These are phyloP conservation scores for Ctenomys sociabilis DNA, from an alignment of 2,113 vertebrate genomes.

Conservation along the genomic window DNA sequence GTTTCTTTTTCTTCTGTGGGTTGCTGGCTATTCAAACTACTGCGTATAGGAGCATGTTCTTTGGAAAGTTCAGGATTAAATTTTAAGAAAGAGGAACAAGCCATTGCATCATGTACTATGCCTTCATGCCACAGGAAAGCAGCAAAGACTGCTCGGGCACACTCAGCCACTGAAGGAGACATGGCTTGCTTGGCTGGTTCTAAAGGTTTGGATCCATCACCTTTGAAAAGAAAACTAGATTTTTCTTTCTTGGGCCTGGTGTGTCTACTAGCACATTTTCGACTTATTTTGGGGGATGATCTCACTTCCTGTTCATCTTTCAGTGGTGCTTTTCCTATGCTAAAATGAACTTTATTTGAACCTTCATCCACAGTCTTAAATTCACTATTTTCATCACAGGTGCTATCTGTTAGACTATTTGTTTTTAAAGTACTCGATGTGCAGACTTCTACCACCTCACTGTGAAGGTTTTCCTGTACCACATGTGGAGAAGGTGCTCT, in stretches of 20 bases:
- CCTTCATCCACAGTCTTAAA: conserved; percentile 90
- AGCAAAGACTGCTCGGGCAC: conserved; percentile 96
- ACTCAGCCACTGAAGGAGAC: conserved; percentile 98
- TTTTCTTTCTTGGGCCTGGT: conserved; percentile 97
- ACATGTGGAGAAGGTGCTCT: conserved; percentile 96
- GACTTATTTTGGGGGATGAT: conserved; percentile 96
- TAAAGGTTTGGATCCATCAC: conserved; percentile 89
- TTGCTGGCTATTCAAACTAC: conserved; percentile 92
- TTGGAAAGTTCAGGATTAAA: conserved; percentile 99
- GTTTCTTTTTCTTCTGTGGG: conserved; percentile 95
- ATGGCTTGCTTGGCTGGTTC: conserved; percentile 98
- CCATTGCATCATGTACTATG: conserved; percentile 99
- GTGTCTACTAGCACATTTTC: conserved; percentile 94
- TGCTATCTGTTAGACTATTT: conserved; percentile 89
- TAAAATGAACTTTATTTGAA: conserved; percentile 97
- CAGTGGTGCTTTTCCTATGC: conserved; percentile 97
- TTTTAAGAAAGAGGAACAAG: conserved; percentile 98
- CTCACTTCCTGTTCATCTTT: conserved; percentile 96
- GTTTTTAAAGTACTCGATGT: conserved; percentile 95
- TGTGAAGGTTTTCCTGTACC: conserved; percentile 98
- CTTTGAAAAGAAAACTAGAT: conserved; percentile 95
- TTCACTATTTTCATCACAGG: conserved; percentile 92
- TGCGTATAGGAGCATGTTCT: conserved; percentile 97
- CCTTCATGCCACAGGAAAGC: conserved; percentile 99
- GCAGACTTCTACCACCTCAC: conserved; percentile 98